Base-by-base conservation (phyloP, 2,113 vertebrate genomes). In the Myotis brandtii region DNA sequence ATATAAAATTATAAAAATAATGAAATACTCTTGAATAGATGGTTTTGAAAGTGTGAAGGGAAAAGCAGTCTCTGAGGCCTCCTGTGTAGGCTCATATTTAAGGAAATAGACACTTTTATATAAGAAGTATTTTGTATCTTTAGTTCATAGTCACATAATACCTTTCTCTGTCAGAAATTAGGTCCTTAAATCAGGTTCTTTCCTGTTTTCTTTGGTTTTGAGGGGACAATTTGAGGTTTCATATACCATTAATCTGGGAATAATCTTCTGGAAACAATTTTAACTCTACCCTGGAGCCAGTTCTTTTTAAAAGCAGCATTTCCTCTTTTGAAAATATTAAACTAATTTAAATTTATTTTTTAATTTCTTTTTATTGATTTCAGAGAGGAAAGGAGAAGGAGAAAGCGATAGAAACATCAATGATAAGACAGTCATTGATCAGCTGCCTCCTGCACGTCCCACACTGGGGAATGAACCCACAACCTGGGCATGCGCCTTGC, bases 281-380 rank as follows among this genome's bases (percentile, higher is more conserved):
- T 82, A 84, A 69, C 32, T 88, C 11, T 76, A 67, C 52, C 43
- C 20, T 95, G 62, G 70, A 69, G 50, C 43, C 8, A 32, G 10
- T 83, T 84, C 50, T 85, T 59, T 40, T 54, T 52, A 64, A 90
- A 91, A 70, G 25, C 59, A 94, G 17, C 43, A 87, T 79, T 87
- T 88, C 46, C 18, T 48, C 30, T 84, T 96, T 88, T 88, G 9
- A 64, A 96, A 91, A 77, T 37, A 83, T 64, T 88, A 11, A 59
- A 34, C 7, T 52, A 23, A 37, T 85, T 76, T 67, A 75, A 76
- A 76, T 84, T 67, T 80, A 62, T 11, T 62, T 62, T 62, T 62
- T 3, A 62, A 59, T 62, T 27, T 27, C 23, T 62, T 62, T 62
- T 62, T 62, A 62, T 62, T 62, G 23, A 62, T 62, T 62, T 62